Evolutionary conservation across 2,888 invertebrate genomes (phyloP), one percentile per base, ranked within the genome.

Genomic region (Plebejus argus): DNA sequence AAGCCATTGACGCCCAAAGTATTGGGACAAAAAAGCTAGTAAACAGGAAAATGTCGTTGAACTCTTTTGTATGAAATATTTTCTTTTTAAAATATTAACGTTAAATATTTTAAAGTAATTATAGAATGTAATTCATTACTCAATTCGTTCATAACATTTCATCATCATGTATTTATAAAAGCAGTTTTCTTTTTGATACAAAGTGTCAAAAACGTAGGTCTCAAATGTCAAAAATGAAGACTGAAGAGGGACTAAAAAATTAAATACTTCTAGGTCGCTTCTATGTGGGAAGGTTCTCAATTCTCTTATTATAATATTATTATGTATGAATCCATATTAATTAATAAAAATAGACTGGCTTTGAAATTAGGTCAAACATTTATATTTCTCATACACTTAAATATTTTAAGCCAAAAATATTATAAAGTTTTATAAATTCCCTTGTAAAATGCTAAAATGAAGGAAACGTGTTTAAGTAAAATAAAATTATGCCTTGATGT

Each of bases 391-490:
- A 66, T 12, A 61, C 61, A 23, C 10, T 23, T 28, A 23, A 23
- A 35, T 35, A 35, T 35, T 35, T 35, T 35, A 35, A 3, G 3
- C 23, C 23, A 18, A 66, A 61, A 66, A 61, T 23, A 61, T 18
- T 33, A 12, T 4, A 12, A n/a, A 23, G 10, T 61, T 61, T 23
- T 23, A 10, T 18, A 15, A 15, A 15, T 28, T 28, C 28, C 28
- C 66, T 66, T 6, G 23, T 61, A 23, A 58, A 8, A 28, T 61
- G 1, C 23, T 33, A 33, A 33, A 66, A 66, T 33, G 18, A 66
- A 66, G 66, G 66, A 66, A 66, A 66, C 28, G 66, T 66, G 66
- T 66, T 33, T 28, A 15, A 33, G 18, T 66, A 12, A 28, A 66
- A 66, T 66, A 66, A 66, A 66, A 66, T 28, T 28, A 33, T 18